Base-by-base conservation (phyloP, 35 echinoderm and acorn worm genomes). In the Amphiura filiformis region DNA sequence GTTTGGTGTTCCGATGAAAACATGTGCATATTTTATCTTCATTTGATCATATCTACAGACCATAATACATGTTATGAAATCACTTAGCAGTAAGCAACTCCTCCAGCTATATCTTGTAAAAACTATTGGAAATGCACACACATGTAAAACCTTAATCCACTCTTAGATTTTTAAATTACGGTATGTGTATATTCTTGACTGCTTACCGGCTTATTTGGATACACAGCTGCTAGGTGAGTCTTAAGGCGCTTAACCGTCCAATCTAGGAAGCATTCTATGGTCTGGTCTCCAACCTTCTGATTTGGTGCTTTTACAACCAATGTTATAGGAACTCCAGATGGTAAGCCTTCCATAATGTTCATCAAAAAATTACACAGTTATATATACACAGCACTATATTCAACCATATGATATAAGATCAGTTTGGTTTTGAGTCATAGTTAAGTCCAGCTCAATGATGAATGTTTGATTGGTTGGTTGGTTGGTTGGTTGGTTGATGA, bases 171-270 rank as follows among this genome's bases (percentile, higher is more conserved):
- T 52, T 11, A 7, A 52, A 52, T 11, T 20, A 7, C 20, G 44
- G 44, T 20, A 52, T n/a, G n/a, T n/a, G n/a, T n/a, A n/a, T n/a
- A 52, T 52, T 11, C 44, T 52, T 18, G 13, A 88, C 22, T 32
- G 90, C 94, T 97, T 78, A 97, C 94, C 28, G 94, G 94, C 86
- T 88, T 93, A 65, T 56, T 97, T 23, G 94, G 94, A 76, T 97
- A 97, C 13, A 97, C 94, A 35, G 87, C 76, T 65, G 94, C 49
- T 22, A 97, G 85, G 87, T 97, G 94, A 34, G 87, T 89, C 30
- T 97, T 97, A 20, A 97, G 88, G 84, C 80, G 93, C 56, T 64
- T 37, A 2, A 97, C 94, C 36, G 91, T 97, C 94, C 94, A 97
- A 34, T 93, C 94, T n/a, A 93, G 82, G 56, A 93, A 93, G 76